Percentiles rank a stretch among this genome's conserved stretches.
Conservation (phyloP, 1,140 invertebrate genomes). For the Caerostris darwini region DNA sequence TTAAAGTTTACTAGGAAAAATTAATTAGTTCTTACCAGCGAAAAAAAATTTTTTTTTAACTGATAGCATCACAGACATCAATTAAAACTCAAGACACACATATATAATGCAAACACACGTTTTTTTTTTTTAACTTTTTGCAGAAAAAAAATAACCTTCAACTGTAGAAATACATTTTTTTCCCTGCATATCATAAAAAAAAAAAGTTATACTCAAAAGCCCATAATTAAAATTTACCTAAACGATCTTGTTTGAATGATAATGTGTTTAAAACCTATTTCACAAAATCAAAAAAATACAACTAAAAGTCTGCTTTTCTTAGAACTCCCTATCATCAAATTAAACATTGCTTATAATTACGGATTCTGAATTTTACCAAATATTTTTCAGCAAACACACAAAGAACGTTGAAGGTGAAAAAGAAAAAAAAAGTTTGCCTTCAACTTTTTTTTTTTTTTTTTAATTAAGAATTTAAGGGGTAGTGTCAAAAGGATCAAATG, state of each 20-base stretch:
- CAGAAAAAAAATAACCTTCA: no score
- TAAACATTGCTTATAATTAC: conserved; percentile 4
- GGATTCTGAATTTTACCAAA: not conserved
- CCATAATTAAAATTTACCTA: not conserved
- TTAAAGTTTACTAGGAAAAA: no score
- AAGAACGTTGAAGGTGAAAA: not conserved
- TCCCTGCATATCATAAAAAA: no score
- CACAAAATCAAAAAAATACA: not conserved
- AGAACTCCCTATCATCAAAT: not conserved
- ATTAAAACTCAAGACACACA: no score
- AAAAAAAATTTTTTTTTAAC: no score
- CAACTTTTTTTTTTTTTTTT: not conserved
- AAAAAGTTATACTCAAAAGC: no score
- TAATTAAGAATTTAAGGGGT: not conserved
- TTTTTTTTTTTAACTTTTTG: no score
- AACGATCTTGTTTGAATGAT: not conserved
- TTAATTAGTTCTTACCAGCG: no score
- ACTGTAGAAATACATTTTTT: no score
- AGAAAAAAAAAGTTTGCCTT: not conserved
- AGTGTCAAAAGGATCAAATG: conserved; percentile 25
- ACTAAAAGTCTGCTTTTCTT: not conserved
- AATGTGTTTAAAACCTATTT: not conserved
- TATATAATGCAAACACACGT: no score
- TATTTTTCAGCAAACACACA: not conserved
- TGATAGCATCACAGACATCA: no score